These are phyloP conservation scores for Drosophila peninsularis DNA, from an alignment of 2,888 invertebrate genomes.

Conservation along the genomic window DNA sequence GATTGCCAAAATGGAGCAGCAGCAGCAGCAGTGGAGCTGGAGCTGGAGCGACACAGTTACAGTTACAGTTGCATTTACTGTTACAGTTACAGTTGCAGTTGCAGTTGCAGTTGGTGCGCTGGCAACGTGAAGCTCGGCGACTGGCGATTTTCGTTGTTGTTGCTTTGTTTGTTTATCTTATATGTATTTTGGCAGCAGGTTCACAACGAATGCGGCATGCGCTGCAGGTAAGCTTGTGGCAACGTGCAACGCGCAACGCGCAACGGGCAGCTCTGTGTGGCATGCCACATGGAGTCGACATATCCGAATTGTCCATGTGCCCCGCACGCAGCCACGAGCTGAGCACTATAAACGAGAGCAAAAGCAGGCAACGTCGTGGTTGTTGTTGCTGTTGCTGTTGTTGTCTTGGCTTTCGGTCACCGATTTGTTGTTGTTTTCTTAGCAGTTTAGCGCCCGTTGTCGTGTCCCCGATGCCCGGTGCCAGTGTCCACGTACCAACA, in stretches of 20 bases:
- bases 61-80: slow-evolving; percentile 20
- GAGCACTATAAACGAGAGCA: slow-evolving; percentile 68
- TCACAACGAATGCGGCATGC: slow-evolving; percentile 63
- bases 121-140: slow-evolving; percentile 42
- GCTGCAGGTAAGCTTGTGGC: slow-evolving; percentile 52
- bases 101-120: slow-evolving; percentile 16
- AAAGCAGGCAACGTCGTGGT: slow-evolving; percentile 51
- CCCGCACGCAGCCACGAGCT: slow-evolving; percentile 64
- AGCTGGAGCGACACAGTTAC: slow-evolving; percentile 27
- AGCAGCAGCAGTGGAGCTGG: slow-evolving; percentile 10
- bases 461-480: slow-evolving; percentile 59
- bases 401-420: slow-evolving; percentile 21
- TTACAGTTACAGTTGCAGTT: slow-evolving; percentile 25
- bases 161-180: slow-evolving; percentile 22
- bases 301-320: slow-evolving; percentile 60
- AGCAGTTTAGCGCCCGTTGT: slow-evolving; percentile 73
- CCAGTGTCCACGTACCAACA: slow-evolving; percentile 77
- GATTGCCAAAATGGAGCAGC: slow-evolving; percentile 51
- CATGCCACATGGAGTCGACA: slow-evolving; percentile 43
- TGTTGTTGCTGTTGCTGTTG: slow-evolving; percentile 17
- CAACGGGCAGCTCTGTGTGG: slow-evolving; percentile 23
- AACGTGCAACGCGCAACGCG: slow-evolving; percentile 1
- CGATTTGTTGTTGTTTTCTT: slow-evolving; percentile 50
- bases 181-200: slow-evolving; percentile 61
- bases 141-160: slow-evolving; percentile 46